Evolutionary conservation across 2,797 vertebrate genomes (phyloP).

Genomic region (Arctocebus calabarensis): DNA sequence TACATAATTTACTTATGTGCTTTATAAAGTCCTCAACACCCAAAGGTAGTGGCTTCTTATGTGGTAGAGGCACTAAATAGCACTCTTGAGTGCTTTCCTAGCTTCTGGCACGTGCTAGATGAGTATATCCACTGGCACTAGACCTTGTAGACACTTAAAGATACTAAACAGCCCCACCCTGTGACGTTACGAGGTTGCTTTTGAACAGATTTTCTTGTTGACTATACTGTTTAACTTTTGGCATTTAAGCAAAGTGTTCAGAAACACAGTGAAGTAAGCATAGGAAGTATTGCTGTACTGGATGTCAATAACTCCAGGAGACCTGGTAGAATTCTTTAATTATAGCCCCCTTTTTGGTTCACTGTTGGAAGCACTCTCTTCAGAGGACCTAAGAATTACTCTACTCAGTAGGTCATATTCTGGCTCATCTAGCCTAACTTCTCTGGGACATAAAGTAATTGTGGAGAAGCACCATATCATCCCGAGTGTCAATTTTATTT

Average conservation of each 20-base stretch:
- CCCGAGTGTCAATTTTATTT: no score
- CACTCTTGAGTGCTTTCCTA: slow-evolving; percentile 6
- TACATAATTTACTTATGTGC: not conserved
- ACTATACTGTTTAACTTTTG: slow-evolving; percentile 18
- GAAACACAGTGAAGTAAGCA: not conserved
- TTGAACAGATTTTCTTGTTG: slow-evolving; percentile 53
- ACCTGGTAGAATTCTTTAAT: not conserved
- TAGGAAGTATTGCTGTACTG: not conserved
- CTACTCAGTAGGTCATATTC: not conserved
- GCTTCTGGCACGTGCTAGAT: not conserved
- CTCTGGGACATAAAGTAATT: slow-evolving; percentile 12
- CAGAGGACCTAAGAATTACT: slow-evolving; percentile 6
- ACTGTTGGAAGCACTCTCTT: not conserved
- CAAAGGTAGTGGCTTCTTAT: not conserved
- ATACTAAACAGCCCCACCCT: slow-evolving; percentile 1
- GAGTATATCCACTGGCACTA: not conserved
- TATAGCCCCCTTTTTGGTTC: not conserved
- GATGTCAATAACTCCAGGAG: not conserved
- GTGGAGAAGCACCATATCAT: not conserved
- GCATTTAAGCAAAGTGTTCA: slow-evolving; percentile 11
- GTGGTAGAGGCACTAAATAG: not conserved
- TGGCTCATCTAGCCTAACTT: not conserved
- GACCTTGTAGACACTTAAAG: not conserved
- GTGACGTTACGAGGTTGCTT: not conserved
- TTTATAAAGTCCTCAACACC: slow-evolving; percentile 40